phyloP scores from a whole-genome alignment of 2,888 invertebrate genomes.

The Poecilobothrus nobilitatus region DNA sequence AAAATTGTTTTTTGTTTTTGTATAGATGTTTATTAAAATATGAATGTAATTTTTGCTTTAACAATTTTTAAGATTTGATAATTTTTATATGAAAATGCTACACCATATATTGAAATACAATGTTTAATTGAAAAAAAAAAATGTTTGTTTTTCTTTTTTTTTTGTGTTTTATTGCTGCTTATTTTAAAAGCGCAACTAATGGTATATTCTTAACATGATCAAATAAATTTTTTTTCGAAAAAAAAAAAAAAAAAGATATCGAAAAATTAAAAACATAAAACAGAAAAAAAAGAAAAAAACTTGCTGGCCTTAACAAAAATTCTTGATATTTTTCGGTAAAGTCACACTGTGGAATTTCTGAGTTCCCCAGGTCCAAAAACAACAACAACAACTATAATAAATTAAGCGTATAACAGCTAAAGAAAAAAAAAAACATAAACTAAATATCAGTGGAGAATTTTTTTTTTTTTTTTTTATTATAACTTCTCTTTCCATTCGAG shows the following conservation, averaged over 20 bases:
- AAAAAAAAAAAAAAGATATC: neutral
- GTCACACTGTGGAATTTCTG: constrained; percentile 2
- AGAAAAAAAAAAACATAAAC: neutral
- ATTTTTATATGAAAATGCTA: too few relatives aligned
- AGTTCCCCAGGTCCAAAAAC: constrained; percentile 5
- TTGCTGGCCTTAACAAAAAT: constrained; percentile 8
- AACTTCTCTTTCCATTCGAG: too few relatives aligned
- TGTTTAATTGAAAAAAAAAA: too few relatives aligned
- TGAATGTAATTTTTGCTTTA: too few relatives aligned
- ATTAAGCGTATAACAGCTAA: neutral
- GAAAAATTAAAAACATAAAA: neutral
- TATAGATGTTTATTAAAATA: too few relatives aligned
- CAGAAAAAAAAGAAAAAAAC: neutral
- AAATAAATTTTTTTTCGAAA: neutral
- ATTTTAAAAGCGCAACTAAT: neutral
- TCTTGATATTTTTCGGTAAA: constrained; percentile 6
- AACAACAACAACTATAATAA: constrained; percentile 19
- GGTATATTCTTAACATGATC: neutral
- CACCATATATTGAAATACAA: too few relatives aligned
- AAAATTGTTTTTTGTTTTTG: too few relatives aligned
- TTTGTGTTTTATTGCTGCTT: too few relatives aligned
- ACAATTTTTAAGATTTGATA: too few relatives aligned
- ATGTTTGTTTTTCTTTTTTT: too few relatives aligned
- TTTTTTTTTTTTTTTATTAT: too few relatives aligned
- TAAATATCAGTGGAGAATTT: too few relatives aligned